Evolutionary conservation across 1,140 invertebrate species (phyloP).

Genomic region (Delia radicum): DNA sequence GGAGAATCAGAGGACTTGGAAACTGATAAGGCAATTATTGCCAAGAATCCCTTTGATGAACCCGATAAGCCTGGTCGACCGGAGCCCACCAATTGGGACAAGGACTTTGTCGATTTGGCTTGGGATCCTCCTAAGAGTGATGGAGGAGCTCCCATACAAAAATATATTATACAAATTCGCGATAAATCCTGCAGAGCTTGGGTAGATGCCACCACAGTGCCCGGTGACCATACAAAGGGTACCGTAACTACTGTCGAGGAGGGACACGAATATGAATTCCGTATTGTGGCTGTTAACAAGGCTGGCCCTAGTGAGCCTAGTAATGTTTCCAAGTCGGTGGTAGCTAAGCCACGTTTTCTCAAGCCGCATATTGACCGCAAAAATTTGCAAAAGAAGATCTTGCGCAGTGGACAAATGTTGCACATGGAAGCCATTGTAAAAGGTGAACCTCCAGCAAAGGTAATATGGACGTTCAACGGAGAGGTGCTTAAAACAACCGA

Average conservation of each 20-base stretch:
- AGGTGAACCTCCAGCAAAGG: constrained; percentile 85
- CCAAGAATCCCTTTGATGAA: constrained; percentile 98
- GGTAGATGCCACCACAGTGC: constrained; percentile 76
- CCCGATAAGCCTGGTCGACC: constrained; percentile 91
- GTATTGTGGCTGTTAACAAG: constrained; percentile 94
- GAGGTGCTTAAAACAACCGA: constrained; percentile 78
- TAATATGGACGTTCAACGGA: constrained; percentile 83
- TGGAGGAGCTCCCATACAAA: constrained; percentile 91
- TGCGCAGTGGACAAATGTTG: constrained; percentile 83
- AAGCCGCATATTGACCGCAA: constrained; percentile 95
- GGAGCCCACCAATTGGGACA: constrained; percentile 91
- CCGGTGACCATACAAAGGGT: constrained; percentile 72
- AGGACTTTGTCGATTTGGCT: constrained; percentile 89
- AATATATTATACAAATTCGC: constrained; percentile 93
- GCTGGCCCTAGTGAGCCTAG: constrained; percentile 91
- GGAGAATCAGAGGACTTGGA: constrained; percentile 96
- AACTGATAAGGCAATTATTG: constrained; percentile 90
- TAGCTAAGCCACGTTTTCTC: constrained; percentile 89
- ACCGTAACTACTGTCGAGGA: constrained; percentile 87
- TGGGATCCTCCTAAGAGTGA: constrained; percentile 86
- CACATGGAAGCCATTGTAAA: constrained; percentile 87
- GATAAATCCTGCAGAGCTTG: constrained; percentile 86
- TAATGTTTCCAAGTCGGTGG: constrained; percentile 87
- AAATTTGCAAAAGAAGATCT: constrained; percentile 80
- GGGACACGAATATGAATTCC: constrained; percentile 96